Evolutionary conservation across 2,113 vertebrate genomes (phyloP), one percentile per base, ranked within the genome.

Genomic region (Saguinus imperator): DNA sequence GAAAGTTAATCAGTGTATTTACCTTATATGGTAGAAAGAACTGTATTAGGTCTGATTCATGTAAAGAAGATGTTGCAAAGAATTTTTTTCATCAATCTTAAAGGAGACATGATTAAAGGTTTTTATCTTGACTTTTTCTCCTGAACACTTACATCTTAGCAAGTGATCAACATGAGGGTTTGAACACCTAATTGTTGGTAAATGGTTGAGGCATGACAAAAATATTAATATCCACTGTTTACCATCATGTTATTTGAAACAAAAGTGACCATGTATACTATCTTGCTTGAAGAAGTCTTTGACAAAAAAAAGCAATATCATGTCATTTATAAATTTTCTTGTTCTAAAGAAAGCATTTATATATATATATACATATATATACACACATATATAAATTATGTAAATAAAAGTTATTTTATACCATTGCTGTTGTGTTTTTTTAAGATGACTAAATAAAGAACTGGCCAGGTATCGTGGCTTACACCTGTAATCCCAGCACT

Each of bases 341-440:
- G 85, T 98, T 98, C 97, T 97, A 98, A 98, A 98, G 98, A 97
- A 98, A 98, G 83, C 97, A 91, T 91, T 97, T 64, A 76, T 97
- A 58, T 98, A 80, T 98, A 80, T 96, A 79, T 96, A 94, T 98
- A 97, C 98, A 98, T 50, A 52, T 52, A 17, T 18, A 50, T 14
- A 50, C 12, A 50, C 2, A 52, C 52, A 18, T 96, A 94, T 98
- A 97, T 98, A 98, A 98, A 98, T 98, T 97, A 97, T 98, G 98
- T 98, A 96, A 99, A 99, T 99, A 99, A 98, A 98, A 98, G 98
- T 97, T 98, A 97, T 99, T 99, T 98, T 99, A 90, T 98, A 98
- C n/a, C 87, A 97, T 58, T 91, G 84, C 1, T 89, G 8, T 94
- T 83, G 75, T 97, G 43, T 92, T 40, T 50, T 93, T 92, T 89